Evolutionary conservation across 1,140 invertebrate species (phyloP).

Genomic region (Teleopsis dalmanni): DNA sequence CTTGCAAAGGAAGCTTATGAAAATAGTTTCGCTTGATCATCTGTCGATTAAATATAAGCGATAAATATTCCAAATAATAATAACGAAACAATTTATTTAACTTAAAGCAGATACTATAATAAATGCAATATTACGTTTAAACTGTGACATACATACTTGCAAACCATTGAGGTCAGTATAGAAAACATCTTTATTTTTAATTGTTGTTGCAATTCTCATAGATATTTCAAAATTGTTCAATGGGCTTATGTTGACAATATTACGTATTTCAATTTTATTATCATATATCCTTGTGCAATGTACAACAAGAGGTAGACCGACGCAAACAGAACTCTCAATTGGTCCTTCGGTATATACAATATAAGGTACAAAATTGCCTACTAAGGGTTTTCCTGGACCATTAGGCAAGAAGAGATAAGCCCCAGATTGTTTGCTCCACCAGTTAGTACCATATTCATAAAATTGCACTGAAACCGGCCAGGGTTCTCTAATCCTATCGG

Average conservation of each 20-base stretch:
- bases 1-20: slow-evolving; percentile 85
- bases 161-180: slow-evolving; percentile 78
- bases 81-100: neutral
- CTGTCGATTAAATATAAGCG: slow-evolving; percentile 44
- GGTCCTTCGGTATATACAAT: slow-evolving; percentile 40
- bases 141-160: slow-evolving; percentile 51
- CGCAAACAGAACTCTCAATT: slow-evolving; percentile 58
- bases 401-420: slow-evolving; percentile 95
- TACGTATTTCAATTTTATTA: slow-evolving; percentile 60
- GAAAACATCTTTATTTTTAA: slow-evolving; percentile 64
- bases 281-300: slow-evolving; percentile 56
- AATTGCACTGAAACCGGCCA: slow-evolving; percentile 62
- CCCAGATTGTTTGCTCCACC: no score
- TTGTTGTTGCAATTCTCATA: slow-evolving; percentile 72
- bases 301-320: slow-evolving; percentile 61
- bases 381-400: slow-evolving; percentile 46
- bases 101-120: no score
- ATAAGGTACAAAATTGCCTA: slow-evolving; percentile 20
- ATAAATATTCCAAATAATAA: neutral
- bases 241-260: slow-evolving; percentile 63
- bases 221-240: slow-evolving; percentile 81
- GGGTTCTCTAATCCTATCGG: slow-evolving; percentile 43
- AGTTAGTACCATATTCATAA: slow-evolving; percentile 62
- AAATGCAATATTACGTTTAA: no score
- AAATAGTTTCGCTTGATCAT: slow-evolving; percentile 78